phyloP scores from a whole-genome alignment of 1,140 invertebrate genomes.

The Aphaenogaster rudis region DNA sequence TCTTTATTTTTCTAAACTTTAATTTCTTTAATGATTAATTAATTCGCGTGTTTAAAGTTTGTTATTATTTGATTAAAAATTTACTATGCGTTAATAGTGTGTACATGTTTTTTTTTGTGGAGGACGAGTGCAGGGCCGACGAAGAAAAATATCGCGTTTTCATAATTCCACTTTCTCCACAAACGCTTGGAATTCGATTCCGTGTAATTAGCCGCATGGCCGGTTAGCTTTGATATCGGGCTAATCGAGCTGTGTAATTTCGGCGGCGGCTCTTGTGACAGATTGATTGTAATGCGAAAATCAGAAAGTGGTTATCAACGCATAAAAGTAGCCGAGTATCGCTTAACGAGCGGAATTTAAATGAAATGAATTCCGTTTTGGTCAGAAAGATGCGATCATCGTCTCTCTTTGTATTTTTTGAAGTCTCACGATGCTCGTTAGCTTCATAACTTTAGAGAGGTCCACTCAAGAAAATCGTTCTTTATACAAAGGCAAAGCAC shows the following conservation, averaged over 20 bases:
- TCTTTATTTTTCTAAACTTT: not conserved
- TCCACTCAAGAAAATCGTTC: constrained; percentile 3
- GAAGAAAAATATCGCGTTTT: constrained; percentile 11
- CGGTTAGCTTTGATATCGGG: constrained; percentile 51
- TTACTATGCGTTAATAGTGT: not conserved
- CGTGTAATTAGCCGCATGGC: constrained; percentile 34
- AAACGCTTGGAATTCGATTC: constrained; percentile 56
- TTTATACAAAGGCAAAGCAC: constrained; percentile 17
- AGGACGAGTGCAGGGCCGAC: not conserved
- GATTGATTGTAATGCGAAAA: constrained; percentile 42
- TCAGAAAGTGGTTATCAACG: constrained; percentile 50
- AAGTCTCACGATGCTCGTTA: constrained; percentile 40
- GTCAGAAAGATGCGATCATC: not conserved
- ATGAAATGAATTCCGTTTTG: constrained; percentile 55
- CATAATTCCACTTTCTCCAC: constrained; percentile 35
- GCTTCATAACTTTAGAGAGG: constrained; percentile 19
- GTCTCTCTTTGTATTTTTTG: constrained; percentile 24
- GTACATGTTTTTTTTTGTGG: not conserved
- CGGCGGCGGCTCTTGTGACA: constrained; percentile 12
- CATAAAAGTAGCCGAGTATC: constrained; percentile 23
- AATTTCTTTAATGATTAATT: not conserved
- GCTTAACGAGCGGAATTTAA: constrained; percentile 55
- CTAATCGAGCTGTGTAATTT: constrained; percentile 61
- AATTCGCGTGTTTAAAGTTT: not conserved
- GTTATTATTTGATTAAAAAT: constrained; percentile 8